These are phyloP conservation scores for Burhinus bistriatus DNA, from an alignment of 2,113 vertebrate species.

Conservation along the genomic window DNA sequence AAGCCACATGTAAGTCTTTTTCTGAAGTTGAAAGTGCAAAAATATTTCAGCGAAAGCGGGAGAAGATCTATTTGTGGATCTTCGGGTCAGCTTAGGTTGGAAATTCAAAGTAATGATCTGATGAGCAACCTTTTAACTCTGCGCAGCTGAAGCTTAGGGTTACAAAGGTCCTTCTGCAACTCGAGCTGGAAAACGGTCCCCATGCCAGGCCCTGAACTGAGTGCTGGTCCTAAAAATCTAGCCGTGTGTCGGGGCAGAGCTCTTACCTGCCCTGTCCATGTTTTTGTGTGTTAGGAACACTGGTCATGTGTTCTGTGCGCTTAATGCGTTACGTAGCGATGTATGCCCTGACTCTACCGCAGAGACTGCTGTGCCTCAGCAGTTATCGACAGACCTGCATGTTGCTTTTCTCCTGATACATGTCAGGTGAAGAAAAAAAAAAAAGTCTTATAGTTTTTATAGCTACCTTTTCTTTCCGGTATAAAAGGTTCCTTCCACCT, in stretches of 20 bases:
- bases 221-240: neutral
- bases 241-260: fast-evolving
- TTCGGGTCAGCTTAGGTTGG: slow-evolving; percentile 22
- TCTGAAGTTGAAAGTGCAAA: neutral
- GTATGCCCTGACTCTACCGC: neutral
- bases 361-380: neutral
- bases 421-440: neutral
- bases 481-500: neutral
- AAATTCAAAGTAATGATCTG: neutral
- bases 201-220: neutral
- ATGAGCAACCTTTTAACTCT: neutral
- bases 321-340: fast-evolving
- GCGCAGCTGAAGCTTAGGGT: neutral
- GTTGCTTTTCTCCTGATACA: neutral
- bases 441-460: neutral
- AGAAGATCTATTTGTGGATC: slow-evolving; percentile 8
- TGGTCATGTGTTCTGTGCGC: no score
- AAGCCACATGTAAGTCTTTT: neutral
- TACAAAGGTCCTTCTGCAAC: slow-evolving; percentile 3
- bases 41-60: neutral
- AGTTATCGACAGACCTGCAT: fast-evolving
- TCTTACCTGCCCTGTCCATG: neutral
- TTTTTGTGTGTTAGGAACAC: neutral
- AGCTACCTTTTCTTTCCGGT: neutral
- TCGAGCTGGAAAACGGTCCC: neutral